phyloP scores from a whole-genome alignment of 2,888 invertebrate species.

The Melitaea athalia region DNA sequence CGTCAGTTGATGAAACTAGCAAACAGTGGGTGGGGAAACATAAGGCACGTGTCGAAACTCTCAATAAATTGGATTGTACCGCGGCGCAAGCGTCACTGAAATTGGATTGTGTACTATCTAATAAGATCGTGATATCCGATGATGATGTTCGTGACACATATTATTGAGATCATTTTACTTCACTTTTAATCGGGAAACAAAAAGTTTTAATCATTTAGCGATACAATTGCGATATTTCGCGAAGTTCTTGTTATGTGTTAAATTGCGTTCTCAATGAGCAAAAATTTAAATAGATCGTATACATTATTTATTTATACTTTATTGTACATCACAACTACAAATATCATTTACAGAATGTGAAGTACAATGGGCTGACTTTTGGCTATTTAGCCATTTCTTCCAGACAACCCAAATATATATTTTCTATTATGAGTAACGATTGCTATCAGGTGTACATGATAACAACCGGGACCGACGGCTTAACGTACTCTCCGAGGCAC shows the following conservation, averaged over 20 bases:
- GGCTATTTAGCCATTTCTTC: no score
- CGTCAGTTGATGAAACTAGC: constrained; percentile 16
- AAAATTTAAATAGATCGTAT: no score
- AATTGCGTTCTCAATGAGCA: not conserved
- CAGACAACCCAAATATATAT: no score
- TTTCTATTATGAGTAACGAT: no score
- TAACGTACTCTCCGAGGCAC: no score
- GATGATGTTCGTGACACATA: constrained; percentile 62
- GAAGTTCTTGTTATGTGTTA: not conserved
- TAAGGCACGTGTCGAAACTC: constrained; percentile 62
- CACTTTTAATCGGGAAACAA: constrained; percentile 1
- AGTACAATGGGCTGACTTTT: no score
- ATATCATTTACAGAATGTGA: no score
- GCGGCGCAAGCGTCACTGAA: constrained; percentile 61
- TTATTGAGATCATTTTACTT: constrained; percentile 13
- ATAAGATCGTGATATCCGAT: constrained; percentile 71
- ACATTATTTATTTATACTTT: no score
- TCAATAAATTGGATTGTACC: constrained; percentile 70
- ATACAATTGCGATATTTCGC: not conserved
- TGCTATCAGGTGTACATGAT: no score
- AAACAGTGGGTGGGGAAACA: constrained; percentile 47
- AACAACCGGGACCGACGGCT: no score
- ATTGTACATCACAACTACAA: no score
- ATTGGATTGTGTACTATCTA: constrained; percentile 73
- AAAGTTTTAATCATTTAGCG: not conserved